Percentiles rank a stretch among this genome's conserved stretches.
Conservation (phyloP, 2,888 invertebrate species). For the Syrista parreyssii region DNA sequence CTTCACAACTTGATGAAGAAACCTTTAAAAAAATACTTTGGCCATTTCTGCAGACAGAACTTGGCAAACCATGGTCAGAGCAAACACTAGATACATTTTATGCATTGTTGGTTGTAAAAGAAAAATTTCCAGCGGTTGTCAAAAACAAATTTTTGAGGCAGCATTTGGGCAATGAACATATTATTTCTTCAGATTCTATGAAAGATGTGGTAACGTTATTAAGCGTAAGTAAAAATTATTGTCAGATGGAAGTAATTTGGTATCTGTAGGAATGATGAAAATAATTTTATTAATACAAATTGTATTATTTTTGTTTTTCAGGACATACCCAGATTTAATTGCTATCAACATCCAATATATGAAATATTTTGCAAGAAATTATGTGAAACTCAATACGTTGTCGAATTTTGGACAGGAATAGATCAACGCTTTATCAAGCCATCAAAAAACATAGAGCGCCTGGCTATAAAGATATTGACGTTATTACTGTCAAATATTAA, state of each 20-base stretch:
- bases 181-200: constrained; percentile 72
- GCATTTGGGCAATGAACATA: constrained; percentile 69
- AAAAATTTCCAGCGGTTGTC: constrained; percentile 68
- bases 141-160: constrained; percentile 70
- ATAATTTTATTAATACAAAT: constrained; percentile 8
- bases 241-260: background rate
- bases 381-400: constrained; percentile 68
- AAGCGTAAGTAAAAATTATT: constrained; percentile 68
- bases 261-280: background rate
- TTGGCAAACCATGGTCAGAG: constrained; percentile 73
- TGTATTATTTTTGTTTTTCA: constrained; percentile 27
- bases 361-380: constrained; percentile 71
- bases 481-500: constrained; percentile 69
- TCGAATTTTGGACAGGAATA: constrained; percentile 71
- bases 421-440: constrained; percentile 68
- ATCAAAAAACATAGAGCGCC: constrained; percentile 72
- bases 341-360: constrained; percentile 75
- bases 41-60: constrained; percentile 71
- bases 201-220: constrained; percentile 71
- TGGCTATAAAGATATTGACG: constrained; percentile 72
- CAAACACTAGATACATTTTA: constrained; percentile 76
- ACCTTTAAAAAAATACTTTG: constrained; percentile 72
- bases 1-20: constrained; percentile 70
- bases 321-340: constrained; percentile 71
- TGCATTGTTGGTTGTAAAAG: constrained; percentile 68